These are phyloP conservation scores for Drosophila novamexicana DNA, from an alignment of 1,140 invertebrate genomes.

Conservation along the genomic window DNA sequence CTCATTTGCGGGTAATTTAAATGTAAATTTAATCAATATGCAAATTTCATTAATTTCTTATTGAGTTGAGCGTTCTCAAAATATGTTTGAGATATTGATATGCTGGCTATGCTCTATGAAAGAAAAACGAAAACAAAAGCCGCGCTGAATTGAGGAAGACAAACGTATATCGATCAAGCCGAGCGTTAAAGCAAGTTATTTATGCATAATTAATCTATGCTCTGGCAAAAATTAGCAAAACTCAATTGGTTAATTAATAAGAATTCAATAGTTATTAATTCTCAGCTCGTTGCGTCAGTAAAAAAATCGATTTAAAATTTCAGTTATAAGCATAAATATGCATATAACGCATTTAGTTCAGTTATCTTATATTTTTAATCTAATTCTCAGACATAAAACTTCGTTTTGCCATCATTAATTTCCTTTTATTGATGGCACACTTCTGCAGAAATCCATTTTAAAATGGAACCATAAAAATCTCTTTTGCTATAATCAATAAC, in stretches of 20 bases:
- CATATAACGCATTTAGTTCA: slow-evolving; percentile 32
- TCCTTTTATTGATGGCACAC: slow-evolving; percentile 44
- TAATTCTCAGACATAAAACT: slow-evolving; percentile 26
- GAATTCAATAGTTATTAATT: slow-evolving; percentile 57
- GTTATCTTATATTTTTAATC: slow-evolving; percentile 12
- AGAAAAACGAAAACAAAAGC: slow-evolving; percentile 34
- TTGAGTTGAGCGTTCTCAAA: slow-evolving; percentile 33
- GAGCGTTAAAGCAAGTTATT: slow-evolving; percentile 25
- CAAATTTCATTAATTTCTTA: slow-evolving; percentile 45
- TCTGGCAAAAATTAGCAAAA: slow-evolving; percentile 24
- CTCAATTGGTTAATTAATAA: slow-evolving; percentile 57
- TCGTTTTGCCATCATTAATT: slow-evolving; percentile 44
- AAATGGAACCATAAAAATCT: slow-evolving; percentile 32
- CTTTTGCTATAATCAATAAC: slow-evolving; percentile 6
- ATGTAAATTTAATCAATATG: slow-evolving; percentile 49
- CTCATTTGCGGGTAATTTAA: slow-evolving; percentile 41
- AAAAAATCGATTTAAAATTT: slow-evolving; percentile 45
- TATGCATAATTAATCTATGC: slow-evolving; percentile 51
- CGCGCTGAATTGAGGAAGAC: slow-evolving; percentile 54
- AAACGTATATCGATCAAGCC: slow-evolving; percentile 61
- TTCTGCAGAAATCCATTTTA: slow-evolving; percentile 34
- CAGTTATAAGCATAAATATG: slow-evolving; percentile 54
- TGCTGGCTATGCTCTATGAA: slow-evolving; percentile 12
- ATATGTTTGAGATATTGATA: slow-evolving; percentile 15
- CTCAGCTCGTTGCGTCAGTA: slow-evolving; percentile 26